These are phyloP conservation scores for Hyles euphorbiae DNA, from an alignment of 1,140 invertebrate species.

Conservation along the genomic window DNA sequence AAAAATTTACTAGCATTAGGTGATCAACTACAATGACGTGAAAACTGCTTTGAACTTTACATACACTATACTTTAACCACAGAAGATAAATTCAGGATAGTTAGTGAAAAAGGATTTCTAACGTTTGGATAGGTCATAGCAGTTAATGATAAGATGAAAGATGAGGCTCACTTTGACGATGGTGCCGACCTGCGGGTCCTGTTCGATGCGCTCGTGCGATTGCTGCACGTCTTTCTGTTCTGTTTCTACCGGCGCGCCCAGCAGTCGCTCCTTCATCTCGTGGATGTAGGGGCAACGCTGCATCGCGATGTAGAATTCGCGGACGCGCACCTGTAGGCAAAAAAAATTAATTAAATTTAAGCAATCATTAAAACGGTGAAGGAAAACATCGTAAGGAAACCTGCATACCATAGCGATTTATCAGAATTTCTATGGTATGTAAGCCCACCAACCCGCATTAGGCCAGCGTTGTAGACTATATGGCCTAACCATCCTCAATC, in stretches of 20 bases:
- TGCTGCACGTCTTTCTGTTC: conserved; percentile 39
- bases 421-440: no score
- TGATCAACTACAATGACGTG: conserved; percentile 6
- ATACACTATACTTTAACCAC: no score
- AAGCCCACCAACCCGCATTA: no score
- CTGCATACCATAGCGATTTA: no score
- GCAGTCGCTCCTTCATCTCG: conserved; percentile 92
- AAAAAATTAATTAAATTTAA: conserved; percentile 4
- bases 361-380: no score
- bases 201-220: conserved; percentile 28
- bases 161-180: conserved; percentile 84
- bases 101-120: no score
- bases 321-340: conserved; percentile 57
- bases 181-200: conserved; percentile 82
- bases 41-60: conserved; percentile 9
- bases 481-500: no score
- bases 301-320: conserved; percentile 78
- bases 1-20: no score
- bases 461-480: no score
- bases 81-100: no score
- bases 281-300: conserved; percentile 92
- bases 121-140: conserved; percentile 1
- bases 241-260: conserved; percentile 77
- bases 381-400: no score
- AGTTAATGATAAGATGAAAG: conserved; percentile 14